Evolutionary conservation across 2,113 vertebrate species (phyloP), one percentile per base, ranked within the genome.

Genomic region (Podiceps cristatus): DNA sequence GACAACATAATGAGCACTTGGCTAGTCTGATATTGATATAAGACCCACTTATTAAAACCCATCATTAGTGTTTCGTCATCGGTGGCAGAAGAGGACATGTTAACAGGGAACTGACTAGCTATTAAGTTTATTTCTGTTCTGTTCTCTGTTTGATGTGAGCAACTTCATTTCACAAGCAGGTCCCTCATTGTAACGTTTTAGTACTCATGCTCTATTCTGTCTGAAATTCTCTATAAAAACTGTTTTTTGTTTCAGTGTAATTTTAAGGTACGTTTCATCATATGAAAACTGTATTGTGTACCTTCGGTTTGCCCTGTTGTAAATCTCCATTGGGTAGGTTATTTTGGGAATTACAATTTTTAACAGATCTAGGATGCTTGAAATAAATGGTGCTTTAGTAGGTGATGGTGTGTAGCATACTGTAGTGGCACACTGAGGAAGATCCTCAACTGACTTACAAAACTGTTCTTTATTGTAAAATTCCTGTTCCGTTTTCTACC

Each of bases 401-500:
- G 11, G 7, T 66, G 47, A 23, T 49, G 3, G 1, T 69, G 18
- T 18, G 2, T 37, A 25, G 79, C 10, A 9, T 31, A 29, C 35
- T 69, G 5, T 44, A 50, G 22, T 29, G 33, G 17, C 28, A 86
- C 28, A 15, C 20, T 69, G 31, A 86, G 75, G 31, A 94, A 72
- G 8, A 49, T 24, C 10, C 9, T 67, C 45, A 73, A 2, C 3
- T 52, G 28, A 22, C 6, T 72, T 50, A 18, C 0, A 2, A 28
- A 31, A 8, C 4, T 35, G 10, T 64, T 80, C 20, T 14, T 73
- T 23, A 28, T 8, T 4, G 6, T 40, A 44, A 76, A 80, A 76
- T 35, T 80, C 19, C 11, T 16, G 47, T 83, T 75, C 4, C 13
- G 22, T 85, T 82, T 86, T 33, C 47, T 78, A 11, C 35, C 5